A percentile compares a stretch with the other conserved stretches of the same genome.
Conservation (phyloP, 1,140 invertebrate genomes). For the Teleopsis dalmanni region DNA sequence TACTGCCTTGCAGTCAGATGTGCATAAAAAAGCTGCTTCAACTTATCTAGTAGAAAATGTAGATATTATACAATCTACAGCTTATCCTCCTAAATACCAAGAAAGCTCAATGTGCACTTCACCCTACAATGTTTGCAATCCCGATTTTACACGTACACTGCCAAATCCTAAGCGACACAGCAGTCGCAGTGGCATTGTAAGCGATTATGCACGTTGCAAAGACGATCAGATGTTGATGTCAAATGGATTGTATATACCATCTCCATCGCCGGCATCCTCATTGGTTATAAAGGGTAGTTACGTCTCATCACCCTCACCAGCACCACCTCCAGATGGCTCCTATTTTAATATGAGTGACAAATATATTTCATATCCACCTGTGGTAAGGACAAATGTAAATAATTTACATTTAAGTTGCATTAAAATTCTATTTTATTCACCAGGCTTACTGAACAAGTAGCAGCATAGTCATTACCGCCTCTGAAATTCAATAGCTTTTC, state of each 20-base stretch:
- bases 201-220: constrained; percentile 27
- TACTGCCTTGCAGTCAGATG: constrained; percentile 41
- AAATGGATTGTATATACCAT: constrained; percentile 35
- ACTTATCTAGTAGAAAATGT: constrained; percentile 39
- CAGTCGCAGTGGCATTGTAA: constrained; percentile 30
- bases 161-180: constrained; percentile 38
- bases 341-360: constrained; percentile 72
- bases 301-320: constrained; percentile 53
- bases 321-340: constrained; percentile 67
- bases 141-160: constrained; percentile 34
- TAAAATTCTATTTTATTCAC: neutral
- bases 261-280: constrained; percentile 36
- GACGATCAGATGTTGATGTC: constrained; percentile 40
- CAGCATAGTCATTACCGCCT: neutral
- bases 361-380: constrained; percentile 61
- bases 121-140: constrained; percentile 36
- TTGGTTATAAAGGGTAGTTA: constrained; percentile 40
- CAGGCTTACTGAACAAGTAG: neutral
- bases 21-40: constrained; percentile 39
- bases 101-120: constrained; percentile 41
- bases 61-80: constrained; percentile 37
- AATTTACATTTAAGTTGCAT: too few species aligned
- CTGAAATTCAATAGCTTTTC: too few species aligned
- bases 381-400: constrained; percentile 46
- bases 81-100: constrained; percentile 39